Evolutionary conservation across 2,888 invertebrate species (phyloP).

Genomic region (Lordiphosa fenestrarum): DNA sequence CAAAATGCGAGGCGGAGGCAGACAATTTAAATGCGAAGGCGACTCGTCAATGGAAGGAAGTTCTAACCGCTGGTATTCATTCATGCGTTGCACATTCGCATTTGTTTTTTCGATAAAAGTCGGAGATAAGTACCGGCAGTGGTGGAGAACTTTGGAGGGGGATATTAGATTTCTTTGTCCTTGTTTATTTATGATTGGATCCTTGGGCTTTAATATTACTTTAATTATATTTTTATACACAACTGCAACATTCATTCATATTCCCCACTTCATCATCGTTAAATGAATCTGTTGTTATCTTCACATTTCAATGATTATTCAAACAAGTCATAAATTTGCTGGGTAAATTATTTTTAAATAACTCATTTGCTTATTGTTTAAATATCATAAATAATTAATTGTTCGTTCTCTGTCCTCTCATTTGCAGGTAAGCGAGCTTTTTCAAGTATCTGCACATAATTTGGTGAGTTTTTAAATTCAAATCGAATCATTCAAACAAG

Average conservation of each 20-base stretch:
- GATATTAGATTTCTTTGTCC: background rate
- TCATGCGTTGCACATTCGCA: slow-evolving; percentile 14
- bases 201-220: background rate
- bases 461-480: slow-evolving; percentile 9
- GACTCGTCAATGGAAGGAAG: slow-evolving; percentile 13
- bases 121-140: background rate
- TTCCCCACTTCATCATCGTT: slow-evolving; percentile 1
- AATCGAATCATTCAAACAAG: slow-evolving; percentile 4
- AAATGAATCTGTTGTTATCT: slow-evolving; percentile 16
- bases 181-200: background rate
- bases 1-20: slow-evolving; percentile 20
- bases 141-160: background rate
- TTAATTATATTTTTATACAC: no score
- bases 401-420: slow-evolving; percentile 11
- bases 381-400: slow-evolving; percentile 7
- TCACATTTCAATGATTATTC: slow-evolving; percentile 25
- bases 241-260: no score
- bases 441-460: slow-evolving; percentile 32
- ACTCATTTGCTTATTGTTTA: slow-evolving; percentile 1
- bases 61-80: slow-evolving; percentile 16
- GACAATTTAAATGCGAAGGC: slow-evolving; percentile 14
- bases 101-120: slow-evolving; percentile 8
- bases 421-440: slow-evolving; percentile 41
- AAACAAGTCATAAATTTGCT: slow-evolving; percentile 15
- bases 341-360: background rate